These are phyloP conservation scores for Scomber scombrus DNA, from an alignment of 2,113 vertebrate genomes.

Conservation along the genomic window DNA sequence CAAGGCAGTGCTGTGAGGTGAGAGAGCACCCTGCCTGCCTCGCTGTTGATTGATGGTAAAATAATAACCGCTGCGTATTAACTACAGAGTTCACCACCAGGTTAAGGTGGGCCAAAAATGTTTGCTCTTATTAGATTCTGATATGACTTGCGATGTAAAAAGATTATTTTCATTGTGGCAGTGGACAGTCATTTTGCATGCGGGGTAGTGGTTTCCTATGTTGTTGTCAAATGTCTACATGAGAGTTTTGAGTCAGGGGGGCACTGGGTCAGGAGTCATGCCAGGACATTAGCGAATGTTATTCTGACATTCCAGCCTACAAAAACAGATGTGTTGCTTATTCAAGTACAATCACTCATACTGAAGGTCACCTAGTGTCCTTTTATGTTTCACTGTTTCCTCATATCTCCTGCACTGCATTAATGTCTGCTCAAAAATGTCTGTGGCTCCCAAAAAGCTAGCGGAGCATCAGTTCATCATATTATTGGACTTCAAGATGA, in stretches of 20 bases:
- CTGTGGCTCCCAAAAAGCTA: constrained; percentile 60
- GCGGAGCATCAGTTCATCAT: constrained; percentile 66
- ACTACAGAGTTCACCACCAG: constrained; percentile 95
- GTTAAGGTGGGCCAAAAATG: constrained; percentile 95
- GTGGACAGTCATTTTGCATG: constrained; percentile 58
- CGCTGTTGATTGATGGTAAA: constrained; percentile 97
- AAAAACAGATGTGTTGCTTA: constrained; percentile 71
- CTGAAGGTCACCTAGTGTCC: constrained; percentile 54
- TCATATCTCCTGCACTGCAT: constrained; percentile 59
- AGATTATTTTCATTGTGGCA: constrained; percentile 66
- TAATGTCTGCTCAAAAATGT: constrained; percentile 66
- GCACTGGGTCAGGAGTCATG: constrained; percentile 69
- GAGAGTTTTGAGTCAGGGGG: constrained; percentile 19
- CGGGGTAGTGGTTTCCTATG: constrained; percentile 44
- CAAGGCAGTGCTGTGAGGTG: constrained; percentile 93
- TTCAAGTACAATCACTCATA: constrained; percentile 73
- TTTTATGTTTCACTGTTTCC: constrained; percentile 60
- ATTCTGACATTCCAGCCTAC: constrained; percentile 50
- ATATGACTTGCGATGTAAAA: constrained; percentile 85
- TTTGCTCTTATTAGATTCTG: constrained; percentile 92
- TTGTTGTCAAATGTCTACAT: constrained; percentile 49
- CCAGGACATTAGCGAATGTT: constrained; percentile 55
- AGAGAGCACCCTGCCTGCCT: constrained; percentile 86
- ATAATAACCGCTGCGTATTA: constrained; percentile 98
- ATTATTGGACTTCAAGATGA: constrained; percentile 69